Conservation (phyloP, 2,113 vertebrate genomes). For the Uria lomvia region DNA sequence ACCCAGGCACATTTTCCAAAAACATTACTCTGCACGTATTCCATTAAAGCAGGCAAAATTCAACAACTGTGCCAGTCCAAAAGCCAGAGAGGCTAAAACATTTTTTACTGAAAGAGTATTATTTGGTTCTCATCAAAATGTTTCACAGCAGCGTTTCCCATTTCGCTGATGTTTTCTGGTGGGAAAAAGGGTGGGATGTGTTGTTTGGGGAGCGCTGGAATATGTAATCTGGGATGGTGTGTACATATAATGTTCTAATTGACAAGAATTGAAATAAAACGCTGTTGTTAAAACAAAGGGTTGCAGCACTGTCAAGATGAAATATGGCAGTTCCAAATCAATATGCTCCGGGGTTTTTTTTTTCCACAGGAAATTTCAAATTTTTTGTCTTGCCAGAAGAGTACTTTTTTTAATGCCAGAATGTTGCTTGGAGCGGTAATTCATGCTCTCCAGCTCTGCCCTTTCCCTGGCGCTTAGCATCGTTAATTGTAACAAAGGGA, state of each 20-base stretch:
- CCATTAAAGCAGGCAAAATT: neutral
- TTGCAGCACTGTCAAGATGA: neutral
- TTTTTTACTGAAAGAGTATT: neutral
- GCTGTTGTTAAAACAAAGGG: neutral
- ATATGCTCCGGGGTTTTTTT: neutral
- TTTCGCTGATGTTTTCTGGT: neutral
- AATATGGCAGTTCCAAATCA: conserved; percentile 5
- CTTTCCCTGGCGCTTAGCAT: conserved; percentile 4
- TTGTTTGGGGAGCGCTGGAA: neutral
- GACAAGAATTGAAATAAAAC: conserved; percentile 9
- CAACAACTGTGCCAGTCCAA: neutral
- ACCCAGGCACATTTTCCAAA: neutral
- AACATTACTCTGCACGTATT: neutral
- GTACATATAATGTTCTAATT: neutral
- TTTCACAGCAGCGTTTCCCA: neutral
- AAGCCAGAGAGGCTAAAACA: neutral
- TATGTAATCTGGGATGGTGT: neutral
- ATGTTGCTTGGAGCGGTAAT: conserved; percentile 14
- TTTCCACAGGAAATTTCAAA: neutral
- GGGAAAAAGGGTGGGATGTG: neutral
- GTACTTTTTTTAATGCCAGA: conserved; percentile 8
- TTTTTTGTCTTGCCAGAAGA: conserved; percentile 4
- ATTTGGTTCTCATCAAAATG: neutral
- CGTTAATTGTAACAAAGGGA: conserved; percentile 48
- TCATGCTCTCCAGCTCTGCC: conserved; percentile 12